Conservation (phyloP, 2,888 invertebrate genomes). For the Tetragnatha montana region DNA sequence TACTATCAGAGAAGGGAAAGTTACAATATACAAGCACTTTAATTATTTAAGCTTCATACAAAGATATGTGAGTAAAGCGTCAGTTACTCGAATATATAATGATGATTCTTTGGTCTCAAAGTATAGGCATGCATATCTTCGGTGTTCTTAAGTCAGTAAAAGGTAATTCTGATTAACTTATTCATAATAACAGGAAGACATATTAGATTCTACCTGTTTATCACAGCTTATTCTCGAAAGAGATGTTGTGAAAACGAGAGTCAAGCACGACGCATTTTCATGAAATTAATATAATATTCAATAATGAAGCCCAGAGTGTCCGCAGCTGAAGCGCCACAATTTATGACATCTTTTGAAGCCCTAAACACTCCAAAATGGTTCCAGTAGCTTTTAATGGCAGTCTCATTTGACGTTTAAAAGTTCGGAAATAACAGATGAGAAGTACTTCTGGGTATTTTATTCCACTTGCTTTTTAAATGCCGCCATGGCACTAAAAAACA, state of each 20-base stretch:
- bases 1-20: too few species aligned
- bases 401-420: constrained; percentile 5
- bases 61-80: too few species aligned
- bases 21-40: too few species aligned
- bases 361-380: constrained; percentile 17
- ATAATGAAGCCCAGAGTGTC: not conserved
- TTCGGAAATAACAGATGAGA: constrained; percentile 3
- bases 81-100: too few species aligned
- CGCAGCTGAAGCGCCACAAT: not conserved
- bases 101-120: too few species aligned
- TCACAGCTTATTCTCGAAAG: not conserved
- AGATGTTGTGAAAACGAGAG: not conserved
- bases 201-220: not conserved
- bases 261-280: not conserved
- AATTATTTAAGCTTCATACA: too few species aligned
- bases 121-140: too few species aligned
- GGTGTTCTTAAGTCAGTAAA: too few species aligned
- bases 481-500: not conserved
- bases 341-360: not conserved
- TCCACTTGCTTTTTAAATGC: not conserved
- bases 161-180: too few species aligned
- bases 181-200: too few species aligned
- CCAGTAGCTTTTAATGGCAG: constrained; percentile 23
- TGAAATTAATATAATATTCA: not conserved
- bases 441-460: constrained; percentile 16